Evolutionary conservation across 2,113 vertebrate genomes (phyloP).

Genomic region (Ranitomeya variabilis): DNA sequence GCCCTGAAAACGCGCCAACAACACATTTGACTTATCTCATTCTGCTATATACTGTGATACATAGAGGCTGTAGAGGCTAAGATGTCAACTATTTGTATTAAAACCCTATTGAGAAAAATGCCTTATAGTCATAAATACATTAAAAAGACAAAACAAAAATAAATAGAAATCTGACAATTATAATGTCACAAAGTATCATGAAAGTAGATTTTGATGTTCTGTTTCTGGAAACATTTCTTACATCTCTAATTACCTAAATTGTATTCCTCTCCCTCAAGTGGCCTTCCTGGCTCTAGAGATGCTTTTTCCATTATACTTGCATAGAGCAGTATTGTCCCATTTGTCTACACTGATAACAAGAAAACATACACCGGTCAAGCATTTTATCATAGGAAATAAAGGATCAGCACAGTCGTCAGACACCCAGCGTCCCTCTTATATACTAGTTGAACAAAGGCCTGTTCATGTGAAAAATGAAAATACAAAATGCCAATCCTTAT

Average conservation of each 20-base stretch:
- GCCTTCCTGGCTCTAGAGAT: background rate
- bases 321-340: background rate
- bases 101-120: too few species aligned
- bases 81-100: too few species aligned
- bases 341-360: background rate
- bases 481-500: background rate
- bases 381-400: background rate
- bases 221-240: background rate
- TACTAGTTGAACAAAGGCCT: background rate
- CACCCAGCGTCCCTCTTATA: background rate
- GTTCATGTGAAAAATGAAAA: background rate
- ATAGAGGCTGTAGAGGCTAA: too few species aligned
- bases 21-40: too few species aligned
- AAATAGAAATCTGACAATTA: too few species aligned
- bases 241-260: background rate
- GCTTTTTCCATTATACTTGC: background rate
- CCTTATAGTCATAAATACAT: too few species aligned
- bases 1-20: too few species aligned
- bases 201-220: background rate
- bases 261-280: background rate
- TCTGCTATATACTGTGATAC: too few species aligned
- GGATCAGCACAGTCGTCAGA: background rate
- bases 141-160: too few species aligned
- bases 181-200: too few species aligned
- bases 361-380: background rate